Evolutionary conservation across 2,888 invertebrate species (phyloP).

Genomic region (Phyto melanocephala): DNA sequence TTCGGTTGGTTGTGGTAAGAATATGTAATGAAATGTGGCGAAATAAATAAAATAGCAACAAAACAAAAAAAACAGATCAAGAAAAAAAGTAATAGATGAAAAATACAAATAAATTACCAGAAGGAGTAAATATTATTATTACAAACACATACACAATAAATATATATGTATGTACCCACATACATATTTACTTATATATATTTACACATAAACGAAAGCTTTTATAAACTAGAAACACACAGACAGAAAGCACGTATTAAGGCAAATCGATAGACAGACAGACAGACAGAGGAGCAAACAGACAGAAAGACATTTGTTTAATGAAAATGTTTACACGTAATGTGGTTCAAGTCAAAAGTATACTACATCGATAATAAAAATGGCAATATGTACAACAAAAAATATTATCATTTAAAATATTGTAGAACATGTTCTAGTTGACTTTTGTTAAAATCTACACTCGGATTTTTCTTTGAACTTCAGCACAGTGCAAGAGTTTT

Average conservation of each 20-base stretch:
- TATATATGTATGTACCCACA: background rate
- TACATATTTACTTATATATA: background rate
- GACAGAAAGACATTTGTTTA: background rate
- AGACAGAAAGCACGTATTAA: background rate
- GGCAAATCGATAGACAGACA: background rate
- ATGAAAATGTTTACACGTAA: conserved; percentile 43
- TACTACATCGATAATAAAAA: background rate
- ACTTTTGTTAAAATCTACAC: background rate
- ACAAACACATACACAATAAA: conserved; percentile 3
- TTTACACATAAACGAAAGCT: no score
- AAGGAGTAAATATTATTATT: conserved; percentile 28
- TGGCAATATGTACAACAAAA: background rate
- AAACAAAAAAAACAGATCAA: background rate
- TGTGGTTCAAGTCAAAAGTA: conserved; percentile 5
- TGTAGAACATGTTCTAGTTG: background rate
- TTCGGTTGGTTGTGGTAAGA: conserved; percentile 55
- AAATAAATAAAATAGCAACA: conserved; percentile 1
- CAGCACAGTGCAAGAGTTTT: no score
- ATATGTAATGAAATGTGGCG: conserved; percentile 53
- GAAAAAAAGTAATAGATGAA: background rate
- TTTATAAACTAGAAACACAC: no score
- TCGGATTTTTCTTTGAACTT: no score
- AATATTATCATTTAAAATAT: background rate
- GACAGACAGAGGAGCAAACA: background rate
- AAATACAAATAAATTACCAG: conserved; percentile 27